Evolutionary conservation across 2,113 vertebrate species (phyloP), one percentile per base, ranked within the genome.

Genomic region (Anhinga rufa): DNA sequence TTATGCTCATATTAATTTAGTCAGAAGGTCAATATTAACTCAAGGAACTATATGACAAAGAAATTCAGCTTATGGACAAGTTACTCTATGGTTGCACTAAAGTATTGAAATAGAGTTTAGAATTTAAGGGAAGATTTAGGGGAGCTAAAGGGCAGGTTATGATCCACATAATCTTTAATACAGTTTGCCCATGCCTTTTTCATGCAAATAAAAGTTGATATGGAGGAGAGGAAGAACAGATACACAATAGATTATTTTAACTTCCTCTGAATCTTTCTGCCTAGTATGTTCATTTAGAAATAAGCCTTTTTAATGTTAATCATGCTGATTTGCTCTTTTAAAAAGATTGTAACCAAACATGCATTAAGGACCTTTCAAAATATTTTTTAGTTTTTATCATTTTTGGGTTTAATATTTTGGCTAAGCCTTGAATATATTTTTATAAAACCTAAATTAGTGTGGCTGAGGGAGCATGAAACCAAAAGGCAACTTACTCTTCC

Each of bases 11-110:
- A 84, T 88, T 82, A 85, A 91, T 86, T 96, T 88, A 91, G 44
- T 79, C 40, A 51, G 82, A 96, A 96, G 83, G 95, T 92, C 93
- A 96, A 88, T 89, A 87, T 91, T 94, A 95, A 88, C n/a, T 75
- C 34, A 95, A 88, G 44, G 34, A 90, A 54, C 46, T 68, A 51
- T 14, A 88, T 12, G 46, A 72, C 18, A 90, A 93, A 79, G 70
- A 92, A 81, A 72, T 38, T 12, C 40, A 85, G 44, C 3, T 57
- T 87, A 46, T 71, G 68, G 49, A 40, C 28, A 92, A 86, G 31
- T 76, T 87, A 62, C 22, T 70, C 22, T 42, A 14, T 8, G 46
- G 49, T 61, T 82, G 40, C 32, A 72, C 19, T 75, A 79, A 92
- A 82, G 9, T 34, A 21, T 29, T 16, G 52, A 71, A 78, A 46